Evolutionary conservation across 2,888 invertebrate species (phyloP), one percentile per base, ranked within the genome.

Genomic region (Lobophora halterata): DNA sequence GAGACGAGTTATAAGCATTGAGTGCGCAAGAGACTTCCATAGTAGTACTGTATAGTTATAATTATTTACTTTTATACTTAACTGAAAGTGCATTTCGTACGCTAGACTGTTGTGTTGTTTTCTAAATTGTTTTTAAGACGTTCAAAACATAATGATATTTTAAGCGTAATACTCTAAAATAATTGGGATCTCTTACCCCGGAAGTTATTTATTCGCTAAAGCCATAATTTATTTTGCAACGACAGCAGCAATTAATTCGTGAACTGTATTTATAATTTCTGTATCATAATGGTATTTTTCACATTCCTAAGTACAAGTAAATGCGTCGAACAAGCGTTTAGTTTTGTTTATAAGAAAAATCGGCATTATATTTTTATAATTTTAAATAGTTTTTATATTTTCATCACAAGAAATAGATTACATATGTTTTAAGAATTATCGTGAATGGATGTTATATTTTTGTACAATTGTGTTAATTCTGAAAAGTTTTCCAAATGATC

Each of bases 1-100:
- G 93, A 70, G 95, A 95, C 74, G 95, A 95, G 83, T 89, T 95
- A 89, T 95, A 94, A 93, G 76, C 69, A 54, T 54, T 42, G 37
- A 25, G 58, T 59, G 59, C 68, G 57, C 49, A 69, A 65, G 69
- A 79, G 73, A 80, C 82, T 82, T 80, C 79, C 80, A 73, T 85
- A 82, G 78, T 81, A 81, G 73, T 75, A 70, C 71, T 80, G 76
- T 81, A 79, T 81, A 82, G 79, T 71, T 73, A 71, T 76, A 77
- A 72, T 75, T 72, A 70, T 65, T 74, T 74, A 78, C 73, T 75
- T 75, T 81, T 68, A 68, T 68, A 68, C 64, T 63, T 66, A 58
- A 46, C 43, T 29, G 37, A 38, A 25, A 60, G 54, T 66, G 75
- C 81, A 78, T 81, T 82, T 80, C 72, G 54, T 69, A 71, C 62